phyloP scores from a whole-genome alignment of 1,140 invertebrate genomes.

The Yoshiicerus persimilis region DNA sequence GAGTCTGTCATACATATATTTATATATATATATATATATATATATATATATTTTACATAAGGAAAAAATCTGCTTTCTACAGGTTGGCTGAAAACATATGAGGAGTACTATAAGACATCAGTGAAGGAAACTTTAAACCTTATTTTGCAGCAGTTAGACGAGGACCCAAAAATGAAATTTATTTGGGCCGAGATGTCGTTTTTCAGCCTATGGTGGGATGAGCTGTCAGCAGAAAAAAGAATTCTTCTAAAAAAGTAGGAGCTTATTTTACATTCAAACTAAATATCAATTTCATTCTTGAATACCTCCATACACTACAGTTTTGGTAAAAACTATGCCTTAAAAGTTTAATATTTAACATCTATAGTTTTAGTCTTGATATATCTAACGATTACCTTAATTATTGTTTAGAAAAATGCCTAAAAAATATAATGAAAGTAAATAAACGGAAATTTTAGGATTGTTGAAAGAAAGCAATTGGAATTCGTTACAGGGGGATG shows the following conservation, averaged over 20 bases:
- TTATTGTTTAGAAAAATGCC: no score
- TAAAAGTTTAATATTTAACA: not conserved
- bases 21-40: no score
- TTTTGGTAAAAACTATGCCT: not conserved
- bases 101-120: slow-evolving; percentile 85
- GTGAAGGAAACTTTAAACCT: slow-evolving; percentile 87
- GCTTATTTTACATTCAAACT: not conserved
- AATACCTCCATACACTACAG: no score
- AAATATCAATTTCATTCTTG: not conserved
- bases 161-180: slow-evolving; percentile 80
- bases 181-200: slow-evolving; percentile 98
- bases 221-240: slow-evolving; percentile 69
- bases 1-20: no score
- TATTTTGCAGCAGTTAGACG: slow-evolving; percentile 78
- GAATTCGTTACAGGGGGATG: slow-evolving; percentile 68
- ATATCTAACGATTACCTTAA: no score
- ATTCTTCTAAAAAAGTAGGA: slow-evolving; percentile 72
- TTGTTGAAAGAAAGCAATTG: slow-evolving; percentile 60
- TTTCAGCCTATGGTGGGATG: slow-evolving; percentile 89
- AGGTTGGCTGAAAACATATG: slow-evolving; percentile 96
- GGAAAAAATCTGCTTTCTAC: slow-evolving; percentile 31
- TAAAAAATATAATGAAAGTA: not conserved
- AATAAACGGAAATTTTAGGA: slow-evolving; percentile 42
- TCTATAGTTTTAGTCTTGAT: not conserved
- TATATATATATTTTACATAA: no score